Percentiles rank a stretch among this genome's conserved stretches.
phyloP scores from a whole-genome alignment of 2,888 invertebrate species.

The Melieria picta region DNA sequence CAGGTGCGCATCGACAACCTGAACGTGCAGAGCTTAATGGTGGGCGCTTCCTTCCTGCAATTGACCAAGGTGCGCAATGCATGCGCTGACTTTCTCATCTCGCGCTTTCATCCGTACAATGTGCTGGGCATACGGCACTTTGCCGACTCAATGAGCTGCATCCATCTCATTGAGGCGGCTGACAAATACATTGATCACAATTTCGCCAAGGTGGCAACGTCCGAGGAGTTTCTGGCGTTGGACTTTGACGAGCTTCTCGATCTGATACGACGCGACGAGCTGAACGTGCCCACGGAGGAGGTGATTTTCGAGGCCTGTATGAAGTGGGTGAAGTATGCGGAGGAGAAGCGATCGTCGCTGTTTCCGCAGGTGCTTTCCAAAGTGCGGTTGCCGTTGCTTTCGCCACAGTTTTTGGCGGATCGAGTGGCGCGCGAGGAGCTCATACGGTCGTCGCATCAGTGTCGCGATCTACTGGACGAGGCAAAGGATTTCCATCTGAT shows the following conservation, averaged over 20 bases:
- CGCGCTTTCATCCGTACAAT: slow-evolving; percentile 81
- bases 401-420: slow-evolving; percentile 84
- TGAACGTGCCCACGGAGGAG: slow-evolving; percentile 81
- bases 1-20: slow-evolving; percentile 78
- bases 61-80: slow-evolving; percentile 82
- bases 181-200: slow-evolving; percentile 78
- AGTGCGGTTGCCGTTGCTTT: slow-evolving; percentile 82
- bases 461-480: slow-evolving; percentile 87
- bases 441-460: slow-evolving; percentile 80
- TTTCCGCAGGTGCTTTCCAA: slow-evolving; percentile 78
- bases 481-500: slow-evolving; percentile 88
- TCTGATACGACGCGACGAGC: slow-evolving; percentile 78
- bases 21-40: slow-evolving; percentile 86
- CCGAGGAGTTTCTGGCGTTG: slow-evolving; percentile 78
- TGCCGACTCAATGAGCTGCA: slow-evolving; percentile 81
- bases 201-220: slow-evolving; percentile 79
- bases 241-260: slow-evolving; percentile 73
- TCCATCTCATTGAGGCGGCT: slow-evolving; percentile 75
- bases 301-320: slow-evolving; percentile 87
- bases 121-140: slow-evolving; percentile 83
- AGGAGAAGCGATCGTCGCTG: slow-evolving; percentile 69
- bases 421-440: slow-evolving; percentile 81
- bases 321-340: slow-evolving; percentile 79
- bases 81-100: slow-evolving; percentile 82
- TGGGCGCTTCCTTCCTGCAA: slow-evolving; percentile 85